Evolutionary conservation across 2,797 vertebrate genomes (phyloP).

Genomic region (Streptopelia turtur): DNA sequence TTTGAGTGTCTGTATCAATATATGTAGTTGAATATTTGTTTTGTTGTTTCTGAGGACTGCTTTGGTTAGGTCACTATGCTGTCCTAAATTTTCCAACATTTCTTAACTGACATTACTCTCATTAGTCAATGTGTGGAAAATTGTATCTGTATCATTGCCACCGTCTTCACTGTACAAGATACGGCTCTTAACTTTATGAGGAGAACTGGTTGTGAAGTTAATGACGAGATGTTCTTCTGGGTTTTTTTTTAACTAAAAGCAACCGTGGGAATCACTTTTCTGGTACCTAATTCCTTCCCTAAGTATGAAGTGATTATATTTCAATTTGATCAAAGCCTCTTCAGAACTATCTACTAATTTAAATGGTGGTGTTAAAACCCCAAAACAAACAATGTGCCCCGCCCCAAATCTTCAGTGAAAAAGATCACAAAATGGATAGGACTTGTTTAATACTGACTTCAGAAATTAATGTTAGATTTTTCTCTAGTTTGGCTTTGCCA

Average conservation of each 20-base stretch:
- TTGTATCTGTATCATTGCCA: background rate
- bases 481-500: background rate
- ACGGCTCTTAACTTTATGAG: background rate
- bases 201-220: background rate
- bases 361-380: background rate
- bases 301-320: background rate
- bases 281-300: background rate
- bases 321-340: background rate
- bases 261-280: background rate
- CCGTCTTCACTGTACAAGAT: background rate
- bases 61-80: background rate
- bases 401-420: background rate
- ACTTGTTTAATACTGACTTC: background rate
- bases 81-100: background rate
- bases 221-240: background rate
- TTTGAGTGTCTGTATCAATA: background rate
- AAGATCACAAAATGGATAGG: background rate
- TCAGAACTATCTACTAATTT: background rate
- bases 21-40: background rate
- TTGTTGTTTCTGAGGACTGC: background rate
- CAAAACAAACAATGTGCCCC: background rate
- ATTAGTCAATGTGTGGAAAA: background rate
- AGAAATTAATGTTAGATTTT: background rate
- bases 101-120: background rate
- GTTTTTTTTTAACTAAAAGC: background rate